Evolutionary conservation across 1,140 invertebrate species (phyloP).

Genomic region (Dendrolimus punctatus): DNA sequence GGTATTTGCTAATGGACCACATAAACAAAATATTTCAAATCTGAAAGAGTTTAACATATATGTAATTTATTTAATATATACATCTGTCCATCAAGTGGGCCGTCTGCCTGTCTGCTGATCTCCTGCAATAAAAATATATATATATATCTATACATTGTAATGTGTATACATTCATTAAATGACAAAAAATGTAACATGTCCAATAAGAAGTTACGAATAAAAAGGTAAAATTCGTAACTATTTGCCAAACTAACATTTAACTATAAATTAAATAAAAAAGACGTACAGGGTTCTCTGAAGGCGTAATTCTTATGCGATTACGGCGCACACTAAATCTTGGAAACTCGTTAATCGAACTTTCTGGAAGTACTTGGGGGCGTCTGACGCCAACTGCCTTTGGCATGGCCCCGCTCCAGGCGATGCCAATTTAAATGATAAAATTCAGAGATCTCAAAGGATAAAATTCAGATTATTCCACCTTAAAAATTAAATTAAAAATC

Average conservation of each 20-base stretch:
- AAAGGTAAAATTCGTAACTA: no score
- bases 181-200: no score
- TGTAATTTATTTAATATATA: no score
- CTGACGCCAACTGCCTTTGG: constrained; percentile 58
- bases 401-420: constrained; percentile 32
- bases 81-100: no score
- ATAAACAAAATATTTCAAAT: no score
- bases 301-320: constrained; percentile 48
- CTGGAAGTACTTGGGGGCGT: constrained; percentile 40
- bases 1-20: no score
- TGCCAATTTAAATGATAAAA: constrained; percentile 59
- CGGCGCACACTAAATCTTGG: constrained; percentile 52
- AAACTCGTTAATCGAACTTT: constrained; percentile 64
- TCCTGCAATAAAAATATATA: no score
- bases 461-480: constrained; percentile 36
- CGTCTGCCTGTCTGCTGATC: no score
- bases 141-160: no score
- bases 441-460: constrained; percentile 42
- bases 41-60: no score
- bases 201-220: no score
- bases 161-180: no score
- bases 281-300: constrained; percentile 30
- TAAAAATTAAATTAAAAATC: constrained; percentile 31
- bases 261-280: constrained; percentile 17
- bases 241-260: not conserved